Percentiles rank a stretch among this genome's conserved stretches.
Evolutionary conservation across 35 echinoderm and acorn worm genomes (phyloP).

Genomic region (Eucidaris tribuloides): DNA sequence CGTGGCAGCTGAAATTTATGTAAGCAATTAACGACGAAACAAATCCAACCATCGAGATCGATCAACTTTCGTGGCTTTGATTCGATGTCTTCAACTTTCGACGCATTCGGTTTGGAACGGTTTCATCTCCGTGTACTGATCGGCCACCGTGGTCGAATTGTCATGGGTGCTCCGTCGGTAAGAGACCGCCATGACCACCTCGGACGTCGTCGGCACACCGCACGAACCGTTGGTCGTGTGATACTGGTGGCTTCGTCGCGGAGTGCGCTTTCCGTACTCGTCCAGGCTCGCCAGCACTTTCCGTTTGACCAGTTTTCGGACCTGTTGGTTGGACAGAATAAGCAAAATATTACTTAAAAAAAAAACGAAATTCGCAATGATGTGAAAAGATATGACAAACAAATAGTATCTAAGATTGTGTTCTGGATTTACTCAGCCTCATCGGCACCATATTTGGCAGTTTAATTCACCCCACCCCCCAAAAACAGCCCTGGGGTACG

Average conservation of each 20-base stretch:
- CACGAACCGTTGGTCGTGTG: conserved; percentile 82
- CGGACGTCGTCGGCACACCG: conserved; percentile 75
- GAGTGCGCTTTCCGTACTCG: conserved; percentile 55
- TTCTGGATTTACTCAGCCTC: too few species aligned
- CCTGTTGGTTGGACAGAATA: conserved; percentile 9
- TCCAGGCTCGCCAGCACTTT: conserved; percentile 52
- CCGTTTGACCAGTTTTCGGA: conserved; percentile 52
- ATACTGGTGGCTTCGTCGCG: conserved; percentile 33
- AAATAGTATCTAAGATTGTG: too few species aligned
- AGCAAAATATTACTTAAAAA: too few species aligned
- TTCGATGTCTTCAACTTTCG: conserved; percentile 19
- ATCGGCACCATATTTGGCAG: too few species aligned
- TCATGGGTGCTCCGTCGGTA: conserved; percentile 58
- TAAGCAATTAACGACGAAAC: too few species aligned
- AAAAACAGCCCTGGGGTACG: too few species aligned
- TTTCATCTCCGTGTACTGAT: conserved; percentile 74
- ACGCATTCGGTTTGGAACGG: conserved; percentile 61
- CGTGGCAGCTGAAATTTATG: too few species aligned
- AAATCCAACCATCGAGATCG: too few species aligned
- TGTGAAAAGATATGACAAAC: too few species aligned
- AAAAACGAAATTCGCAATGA: too few species aligned
- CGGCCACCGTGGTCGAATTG: conserved; percentile 36
- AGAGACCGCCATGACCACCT: conserved; percentile 71
- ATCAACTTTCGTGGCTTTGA: too few species aligned
- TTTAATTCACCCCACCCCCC: too few species aligned